Evolutionary conservation across 2,797 vertebrate genomes (phyloP).

Genomic region (Rhinogobio ventralis): DNA sequence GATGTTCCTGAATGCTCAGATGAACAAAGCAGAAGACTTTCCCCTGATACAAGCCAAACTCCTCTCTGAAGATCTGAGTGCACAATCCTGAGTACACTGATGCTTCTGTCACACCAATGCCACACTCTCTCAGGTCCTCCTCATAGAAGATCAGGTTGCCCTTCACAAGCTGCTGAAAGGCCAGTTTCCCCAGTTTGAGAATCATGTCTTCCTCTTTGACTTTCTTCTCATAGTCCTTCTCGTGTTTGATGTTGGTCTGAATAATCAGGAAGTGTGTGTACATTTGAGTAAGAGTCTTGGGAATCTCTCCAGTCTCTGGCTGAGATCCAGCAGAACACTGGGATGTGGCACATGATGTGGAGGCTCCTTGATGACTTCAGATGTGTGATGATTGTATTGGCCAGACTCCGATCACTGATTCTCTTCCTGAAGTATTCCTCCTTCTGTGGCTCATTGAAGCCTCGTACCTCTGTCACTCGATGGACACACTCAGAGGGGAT

Average conservation of each 20-base stretch:
- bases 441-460: conserved; percentile 28
- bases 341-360: conserved; percentile 40
- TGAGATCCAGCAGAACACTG: conserved; percentile 49
- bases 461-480: conserved; percentile 33
- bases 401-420: conserved; percentile 19
- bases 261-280: conserved; percentile 36
- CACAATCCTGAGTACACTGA: no score
- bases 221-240: background rate
- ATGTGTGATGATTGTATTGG: background rate
- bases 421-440: conserved; percentile 31
- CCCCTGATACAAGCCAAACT: background rate
- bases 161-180: background rate
- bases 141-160: background rate
- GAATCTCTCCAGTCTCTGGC: background rate
- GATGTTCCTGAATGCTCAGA: conserved; percentile 31
- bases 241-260: conserved; percentile 20
- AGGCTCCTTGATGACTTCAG: conserved; percentile 33
- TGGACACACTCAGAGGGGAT: conserved; percentile 16
- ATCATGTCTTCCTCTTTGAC: background rate
- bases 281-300: conserved; percentile 33
- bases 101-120: no score
- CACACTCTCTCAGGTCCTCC: no score
- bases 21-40: conserved; percentile 9
- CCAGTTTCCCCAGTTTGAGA: background rate
- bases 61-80: no score